These are phyloP conservation scores for Drosophila kurseongensis DNA, from an alignment of 1,140 invertebrate species.

Conservation along the genomic window DNA sequence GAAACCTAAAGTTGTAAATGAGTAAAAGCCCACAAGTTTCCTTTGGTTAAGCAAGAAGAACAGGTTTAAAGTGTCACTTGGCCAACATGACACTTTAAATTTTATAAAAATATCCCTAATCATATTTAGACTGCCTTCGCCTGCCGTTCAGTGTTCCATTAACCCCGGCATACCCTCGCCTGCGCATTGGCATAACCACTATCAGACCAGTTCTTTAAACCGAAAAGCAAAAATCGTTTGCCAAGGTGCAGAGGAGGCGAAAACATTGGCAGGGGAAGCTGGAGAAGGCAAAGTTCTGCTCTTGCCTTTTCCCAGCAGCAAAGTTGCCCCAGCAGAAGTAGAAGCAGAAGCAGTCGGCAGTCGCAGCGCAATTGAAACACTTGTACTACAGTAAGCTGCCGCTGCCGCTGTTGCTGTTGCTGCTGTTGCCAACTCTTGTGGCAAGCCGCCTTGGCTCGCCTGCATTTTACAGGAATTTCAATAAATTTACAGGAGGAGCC, in stretches of 20 bases:
- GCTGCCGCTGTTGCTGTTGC: constrained; percentile 10
- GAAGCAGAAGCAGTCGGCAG: constrained; percentile 42
- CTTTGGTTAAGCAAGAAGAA: no score
- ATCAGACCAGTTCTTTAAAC: constrained; percentile 73
- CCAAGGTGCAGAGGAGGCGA: constrained; percentile 15
- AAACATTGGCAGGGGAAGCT: constrained; percentile 2
- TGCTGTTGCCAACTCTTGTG: constrained; percentile 27
- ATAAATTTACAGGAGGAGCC: constrained; percentile 75
- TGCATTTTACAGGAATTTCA: constrained; percentile 77
- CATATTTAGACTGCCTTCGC: no score
- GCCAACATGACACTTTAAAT: no score
- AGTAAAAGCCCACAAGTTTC: no score
- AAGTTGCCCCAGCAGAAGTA: constrained; percentile 9
- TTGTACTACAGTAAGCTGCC: constrained; percentile 59
- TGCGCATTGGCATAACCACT: constrained; percentile 34
- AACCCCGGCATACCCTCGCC: constrained; percentile 25
- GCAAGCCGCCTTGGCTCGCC: constrained; percentile 34
- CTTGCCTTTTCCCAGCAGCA: constrained; percentile 48
- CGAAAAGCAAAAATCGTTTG: constrained; percentile 73
- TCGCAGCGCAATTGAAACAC: constrained; percentile 73
- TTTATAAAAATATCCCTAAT: no score
- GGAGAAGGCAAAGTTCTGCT: constrained; percentile 47
- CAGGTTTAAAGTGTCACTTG: no score
- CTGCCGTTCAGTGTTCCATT: background rate
- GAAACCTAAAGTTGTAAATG: no score